Conservation (phyloP, 2,113 vertebrate species). For the Aepyceros melampus region DNA sequence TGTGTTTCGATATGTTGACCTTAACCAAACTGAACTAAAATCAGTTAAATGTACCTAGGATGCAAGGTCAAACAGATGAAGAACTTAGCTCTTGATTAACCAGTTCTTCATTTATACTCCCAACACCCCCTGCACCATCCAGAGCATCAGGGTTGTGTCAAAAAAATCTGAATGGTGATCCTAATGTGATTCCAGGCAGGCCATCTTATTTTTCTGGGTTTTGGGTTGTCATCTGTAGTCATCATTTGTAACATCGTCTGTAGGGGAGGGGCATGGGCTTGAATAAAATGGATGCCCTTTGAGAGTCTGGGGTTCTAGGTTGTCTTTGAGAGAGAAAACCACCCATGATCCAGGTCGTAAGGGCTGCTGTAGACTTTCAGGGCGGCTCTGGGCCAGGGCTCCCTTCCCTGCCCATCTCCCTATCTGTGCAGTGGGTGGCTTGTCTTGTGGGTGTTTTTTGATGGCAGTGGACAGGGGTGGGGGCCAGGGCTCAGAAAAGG, state of each 20-base stretch:
- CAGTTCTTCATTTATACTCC: accelerated
- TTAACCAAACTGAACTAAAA: neutral
- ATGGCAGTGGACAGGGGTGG: neutral
- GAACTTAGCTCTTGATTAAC: neutral
- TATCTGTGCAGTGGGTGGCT: neutral
- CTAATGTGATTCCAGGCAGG: neutral
- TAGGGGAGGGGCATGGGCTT: neutral
- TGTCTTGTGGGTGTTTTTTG: neutral
- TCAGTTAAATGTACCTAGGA: neutral
- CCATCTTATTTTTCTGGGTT: neutral
- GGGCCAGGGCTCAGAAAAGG: neutral
- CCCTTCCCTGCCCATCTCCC: neutral
- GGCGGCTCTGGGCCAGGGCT: neutral
- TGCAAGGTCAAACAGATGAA: accelerated
- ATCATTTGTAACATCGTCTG: neutral
- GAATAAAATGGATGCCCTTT: neutral
- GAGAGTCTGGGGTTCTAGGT: neutral
- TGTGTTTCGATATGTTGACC: neutral
- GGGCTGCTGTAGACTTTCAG: neutral
- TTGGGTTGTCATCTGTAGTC: neutral
- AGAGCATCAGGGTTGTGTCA: neutral
- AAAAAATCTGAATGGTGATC: neutral
- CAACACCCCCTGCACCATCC: neutral
- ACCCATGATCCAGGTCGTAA: neutral
- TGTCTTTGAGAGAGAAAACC: neutral